Evolutionary conservation across 30 jellyfish, hydroid and myxozoan species (phyloP), one percentile per base, ranked within the genome.

Genomic region (Turritopsis dohrnii): DNA sequence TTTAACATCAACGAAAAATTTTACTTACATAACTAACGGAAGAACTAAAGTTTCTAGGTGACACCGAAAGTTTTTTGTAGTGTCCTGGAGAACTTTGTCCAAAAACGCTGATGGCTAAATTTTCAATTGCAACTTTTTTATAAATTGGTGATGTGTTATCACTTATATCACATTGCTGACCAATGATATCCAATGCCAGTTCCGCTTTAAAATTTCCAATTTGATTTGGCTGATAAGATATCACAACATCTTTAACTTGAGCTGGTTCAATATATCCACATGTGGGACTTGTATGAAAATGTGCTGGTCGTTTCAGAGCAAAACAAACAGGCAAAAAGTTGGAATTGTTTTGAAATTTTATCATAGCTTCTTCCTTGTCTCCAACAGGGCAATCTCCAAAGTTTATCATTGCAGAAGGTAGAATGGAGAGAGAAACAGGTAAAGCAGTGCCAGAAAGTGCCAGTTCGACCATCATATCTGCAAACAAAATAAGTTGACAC

Each of bases 371-470:
- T 41, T 75, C 20, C 27, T 65, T 71, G 31, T 82, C 29, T 19
- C 98, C 98, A 53, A 88, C 93, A 25, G 88, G 80, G 65, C 98
- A 93, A 71, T 85, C 82, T 22, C 85, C 96, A 76, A 88, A 93
- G 71, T 71, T 74, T 18, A 88, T 84, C 20, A 72, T n/a, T 9
- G 88, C 88, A 27, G 93, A 84, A 26, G 98, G 98, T 19, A 93
- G 76, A 24, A 93, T 28, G 13, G 98, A 88, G 79, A 93, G 30
- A 73, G 74, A 69, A 53, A 93, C 95, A 0, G 98, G 98, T 65
- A 93, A 73, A 5, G 98, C 98, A 16, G 98, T 88, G 18, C 98
- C 98, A 18, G 95, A 84, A 23, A 93, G 79, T 0, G 98, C 98
- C 28, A 93, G 88, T 65, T 93, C 98, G 23, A 88, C 90, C 79